phyloP scores from a whole-genome alignment of 2,888 invertebrate genomes.

The Salpingus planirostris region DNA sequence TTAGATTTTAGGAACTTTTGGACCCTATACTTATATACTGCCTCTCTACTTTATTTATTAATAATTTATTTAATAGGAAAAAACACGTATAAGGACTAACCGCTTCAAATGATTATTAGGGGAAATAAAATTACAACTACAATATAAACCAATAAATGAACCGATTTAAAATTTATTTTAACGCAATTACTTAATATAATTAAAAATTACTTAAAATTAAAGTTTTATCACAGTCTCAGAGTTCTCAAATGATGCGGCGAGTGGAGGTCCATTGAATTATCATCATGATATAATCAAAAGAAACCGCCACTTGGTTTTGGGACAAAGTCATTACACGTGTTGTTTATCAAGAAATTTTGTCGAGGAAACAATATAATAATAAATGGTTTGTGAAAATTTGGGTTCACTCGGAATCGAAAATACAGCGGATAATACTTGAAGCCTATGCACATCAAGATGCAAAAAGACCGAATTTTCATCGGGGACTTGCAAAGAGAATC shows the following conservation, averaged over 20 bases:
- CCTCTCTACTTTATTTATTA: too few species aligned
- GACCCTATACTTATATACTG: too few species aligned
- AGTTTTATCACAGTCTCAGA: slow-evolving; percentile 40
- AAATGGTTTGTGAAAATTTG: too few species aligned
- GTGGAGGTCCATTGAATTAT: too few species aligned
- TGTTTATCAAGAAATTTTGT: slow-evolving; percentile 22
- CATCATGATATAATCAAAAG: too few species aligned
- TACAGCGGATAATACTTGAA: slow-evolving; percentile 40
- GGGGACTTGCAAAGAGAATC: too few species aligned
- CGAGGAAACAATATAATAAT: too few species aligned
- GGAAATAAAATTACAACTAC: slow-evolving; percentile 17
- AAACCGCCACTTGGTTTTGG: too few species aligned
- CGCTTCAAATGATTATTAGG: too few species aligned
- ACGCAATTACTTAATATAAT: slow-evolving; percentile 28
- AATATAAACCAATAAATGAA: slow-evolving; percentile 11
- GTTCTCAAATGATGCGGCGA: slow-evolving; percentile 36
- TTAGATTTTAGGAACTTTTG: too few species aligned
- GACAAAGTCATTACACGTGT: slow-evolving; percentile 27
- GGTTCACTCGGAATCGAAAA: slow-evolving; percentile 40
- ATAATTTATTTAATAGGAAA: too few species aligned
- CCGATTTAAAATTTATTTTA: slow-evolving; percentile 10
- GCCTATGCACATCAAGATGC: slow-evolving; percentile 41
- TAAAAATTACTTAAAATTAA: slow-evolving; percentile 34
- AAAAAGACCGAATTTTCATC: slow-evolving; percentile 33
- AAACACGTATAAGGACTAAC: too few species aligned